A percentile compares a stretch with the other conserved stretches of the same genome.
Conservation (phyloP, 2,113 vertebrate species). For the Merops nubicus region DNA sequence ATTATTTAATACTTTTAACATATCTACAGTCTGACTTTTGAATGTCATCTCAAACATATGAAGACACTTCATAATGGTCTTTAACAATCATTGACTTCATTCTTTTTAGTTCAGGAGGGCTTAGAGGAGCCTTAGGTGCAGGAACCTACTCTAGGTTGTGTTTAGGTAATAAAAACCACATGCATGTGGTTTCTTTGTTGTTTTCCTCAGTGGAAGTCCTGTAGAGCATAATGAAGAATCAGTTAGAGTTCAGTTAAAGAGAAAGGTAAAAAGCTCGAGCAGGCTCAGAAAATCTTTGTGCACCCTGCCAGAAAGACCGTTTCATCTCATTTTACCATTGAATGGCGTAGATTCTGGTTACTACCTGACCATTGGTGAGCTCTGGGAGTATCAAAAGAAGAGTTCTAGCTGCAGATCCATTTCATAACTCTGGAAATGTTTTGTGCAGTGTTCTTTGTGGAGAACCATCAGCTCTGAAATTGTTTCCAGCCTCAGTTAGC, state of each 20-base stretch:
- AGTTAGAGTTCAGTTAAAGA: background rate
- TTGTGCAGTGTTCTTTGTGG: background rate
- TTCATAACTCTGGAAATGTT: background rate
- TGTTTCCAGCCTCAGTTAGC: background rate
- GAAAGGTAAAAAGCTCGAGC: background rate
- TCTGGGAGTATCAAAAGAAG: background rate
- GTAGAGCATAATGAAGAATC: background rate
- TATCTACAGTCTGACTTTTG: rapidly evolving
- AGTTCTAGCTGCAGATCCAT: background rate
- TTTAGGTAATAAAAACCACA: background rate
- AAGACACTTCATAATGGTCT: background rate
- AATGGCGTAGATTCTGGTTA: background rate
- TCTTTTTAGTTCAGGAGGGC: background rate
- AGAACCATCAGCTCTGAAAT: background rate
- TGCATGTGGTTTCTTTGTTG: background rate
- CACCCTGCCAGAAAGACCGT: background rate
- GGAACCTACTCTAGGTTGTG: background rate
- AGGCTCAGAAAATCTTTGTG: background rate
- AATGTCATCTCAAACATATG: background rate
- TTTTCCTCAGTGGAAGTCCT: background rate
- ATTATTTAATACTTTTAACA: background rate
- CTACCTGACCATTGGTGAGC: background rate
- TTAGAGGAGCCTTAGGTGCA: background rate
- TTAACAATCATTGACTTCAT: background rate
- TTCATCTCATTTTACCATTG: background rate